Percentiles rank a stretch among this genome's conserved stretches.
phyloP scores from a whole-genome alignment of 2,888 invertebrate genomes.

The Bhutanitis thaidina region DNA sequence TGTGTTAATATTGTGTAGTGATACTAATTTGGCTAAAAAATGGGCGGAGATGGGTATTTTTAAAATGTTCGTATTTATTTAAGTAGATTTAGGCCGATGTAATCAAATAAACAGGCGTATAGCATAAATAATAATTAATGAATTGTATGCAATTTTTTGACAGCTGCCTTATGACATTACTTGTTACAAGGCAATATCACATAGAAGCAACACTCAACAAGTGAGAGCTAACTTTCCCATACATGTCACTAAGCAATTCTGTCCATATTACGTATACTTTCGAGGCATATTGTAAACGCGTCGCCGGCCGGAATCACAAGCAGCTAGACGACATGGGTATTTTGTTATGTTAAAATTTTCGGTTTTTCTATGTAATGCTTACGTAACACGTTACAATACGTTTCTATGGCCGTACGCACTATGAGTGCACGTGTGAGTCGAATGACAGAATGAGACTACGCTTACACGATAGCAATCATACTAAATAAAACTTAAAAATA shows the following conservation, averaged over 20 bases:
- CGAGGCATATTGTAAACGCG: not conserved
- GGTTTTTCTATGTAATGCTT: not conserved
- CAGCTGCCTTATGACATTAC: not conserved
- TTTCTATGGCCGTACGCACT: slow-evolving; percentile 1
- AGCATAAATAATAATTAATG: too few species aligned
- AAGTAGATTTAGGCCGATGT: too few species aligned
- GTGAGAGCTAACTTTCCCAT: slow-evolving; percentile 12
- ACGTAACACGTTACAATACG: slow-evolving; percentile 1
- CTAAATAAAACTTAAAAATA: too few species aligned
- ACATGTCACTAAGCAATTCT: slow-evolving; percentile 13
- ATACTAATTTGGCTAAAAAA: too few species aligned
- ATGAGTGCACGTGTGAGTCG: not conserved
- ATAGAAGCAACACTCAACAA: not conserved
- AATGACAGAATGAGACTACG: too few species aligned
- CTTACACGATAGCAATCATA: too few species aligned
- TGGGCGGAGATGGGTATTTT: too few species aligned
- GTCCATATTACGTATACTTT: slow-evolving; percentile 11
- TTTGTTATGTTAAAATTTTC: slow-evolving; percentile 7
- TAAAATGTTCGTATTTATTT: too few species aligned
- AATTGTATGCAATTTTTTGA: too few species aligned
- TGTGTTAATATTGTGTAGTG: too few species aligned
- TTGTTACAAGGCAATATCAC: not conserved
- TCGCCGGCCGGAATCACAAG: slow-evolving; percentile 7
- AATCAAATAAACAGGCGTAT: too few species aligned
- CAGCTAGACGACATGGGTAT: slow-evolving; percentile 1